Conservation (phyloP, 2,888 invertebrate genomes). For the Merodon equestris region DNA sequence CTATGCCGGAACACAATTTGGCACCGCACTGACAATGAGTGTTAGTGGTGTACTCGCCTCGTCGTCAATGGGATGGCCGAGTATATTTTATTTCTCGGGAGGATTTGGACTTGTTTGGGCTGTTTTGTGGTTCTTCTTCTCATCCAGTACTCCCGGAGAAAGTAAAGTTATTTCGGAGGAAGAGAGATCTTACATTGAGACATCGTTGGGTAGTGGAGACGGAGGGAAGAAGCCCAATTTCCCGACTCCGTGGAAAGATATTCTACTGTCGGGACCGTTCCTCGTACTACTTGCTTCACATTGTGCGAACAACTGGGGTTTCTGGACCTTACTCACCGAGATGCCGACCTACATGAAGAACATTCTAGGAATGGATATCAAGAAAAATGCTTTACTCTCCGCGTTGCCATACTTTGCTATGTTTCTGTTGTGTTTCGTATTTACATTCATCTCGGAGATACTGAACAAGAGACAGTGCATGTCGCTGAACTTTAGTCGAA, state of each 20-base stretch:
- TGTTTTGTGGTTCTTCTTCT: conserved; percentile 82
- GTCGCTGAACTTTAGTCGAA: conserved; percentile 77
- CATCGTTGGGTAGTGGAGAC: conserved; percentile 61
- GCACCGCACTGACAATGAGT: conserved; percentile 84
- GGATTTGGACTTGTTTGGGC: conserved; percentile 83
- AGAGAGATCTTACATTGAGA: conserved; percentile 85
- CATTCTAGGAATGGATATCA: conserved; percentile 85
- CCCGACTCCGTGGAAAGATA: conserved; percentile 86
- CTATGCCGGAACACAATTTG: conserved; percentile 87
- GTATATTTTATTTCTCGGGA: conserved; percentile 88
- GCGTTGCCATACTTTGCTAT: conserved; percentile 87
- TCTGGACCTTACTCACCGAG: conserved; percentile 90
- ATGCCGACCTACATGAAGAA: conserved; percentile 89
- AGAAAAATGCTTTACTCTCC: conserved; percentile 85
- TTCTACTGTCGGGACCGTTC: conserved; percentile 87
- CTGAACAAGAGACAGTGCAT: conserved; percentile 74
- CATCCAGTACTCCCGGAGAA: conserved; percentile 83
- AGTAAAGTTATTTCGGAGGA: conserved; percentile 82
- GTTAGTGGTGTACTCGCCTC: conserved; percentile 86
- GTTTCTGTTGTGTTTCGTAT: conserved; percentile 85
- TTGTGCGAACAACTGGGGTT: conserved; percentile 87
- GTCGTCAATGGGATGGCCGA: conserved; percentile 86
- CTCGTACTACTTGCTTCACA: conserved; percentile 87
- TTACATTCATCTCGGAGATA: conserved; percentile 84
- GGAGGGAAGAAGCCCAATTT: conserved; percentile 70